phyloP scores from a whole-genome alignment of 2,888 invertebrate genomes.

The Drosophila macrospina region DNA sequence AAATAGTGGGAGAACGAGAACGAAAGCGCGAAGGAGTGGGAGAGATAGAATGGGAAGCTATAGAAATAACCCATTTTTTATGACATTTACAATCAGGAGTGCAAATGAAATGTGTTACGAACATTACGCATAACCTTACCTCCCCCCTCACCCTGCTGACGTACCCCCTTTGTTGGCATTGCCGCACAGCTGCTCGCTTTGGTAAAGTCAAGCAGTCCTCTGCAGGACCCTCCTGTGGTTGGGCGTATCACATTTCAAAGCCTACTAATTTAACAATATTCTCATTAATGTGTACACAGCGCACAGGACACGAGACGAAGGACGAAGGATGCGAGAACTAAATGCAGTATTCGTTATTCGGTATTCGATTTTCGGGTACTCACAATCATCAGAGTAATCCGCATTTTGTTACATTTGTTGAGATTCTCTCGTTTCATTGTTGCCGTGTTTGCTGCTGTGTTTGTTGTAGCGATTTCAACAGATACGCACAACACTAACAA shows the following conservation, averaged over 20 bases:
- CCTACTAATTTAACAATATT: conserved; percentile 85
- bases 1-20: not conserved
- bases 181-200: conserved; percentile 73
- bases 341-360: conserved; percentile 11
- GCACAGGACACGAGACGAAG: not conserved
- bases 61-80: conserved; percentile 75
- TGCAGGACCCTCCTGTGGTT: conserved; percentile 68
- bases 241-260: conserved; percentile 84
- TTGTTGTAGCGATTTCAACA: conserved; percentile 80
- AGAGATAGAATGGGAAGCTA: conserved; percentile 56
- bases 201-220: conserved; percentile 65
- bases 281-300: conserved; percentile 83
- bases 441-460: conserved; percentile 28
- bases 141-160: too few relatives aligned
- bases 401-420: conserved; percentile 80
- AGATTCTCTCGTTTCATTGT: conserved; percentile 49
- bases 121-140: conserved; percentile 7
- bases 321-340: conserved; percentile 32
- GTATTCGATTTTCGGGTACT: conserved; percentile 18
- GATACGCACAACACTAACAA: conserved; percentile 61
- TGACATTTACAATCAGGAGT: conserved; percentile 58
- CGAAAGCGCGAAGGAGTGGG: not conserved
- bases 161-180: not conserved
- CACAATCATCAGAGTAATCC: conserved; percentile 65
- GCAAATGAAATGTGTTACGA: conserved; percentile 35